Conservation (phyloP, 2,888 invertebrate genomes). For the Ernsta delagoae region DNA sequence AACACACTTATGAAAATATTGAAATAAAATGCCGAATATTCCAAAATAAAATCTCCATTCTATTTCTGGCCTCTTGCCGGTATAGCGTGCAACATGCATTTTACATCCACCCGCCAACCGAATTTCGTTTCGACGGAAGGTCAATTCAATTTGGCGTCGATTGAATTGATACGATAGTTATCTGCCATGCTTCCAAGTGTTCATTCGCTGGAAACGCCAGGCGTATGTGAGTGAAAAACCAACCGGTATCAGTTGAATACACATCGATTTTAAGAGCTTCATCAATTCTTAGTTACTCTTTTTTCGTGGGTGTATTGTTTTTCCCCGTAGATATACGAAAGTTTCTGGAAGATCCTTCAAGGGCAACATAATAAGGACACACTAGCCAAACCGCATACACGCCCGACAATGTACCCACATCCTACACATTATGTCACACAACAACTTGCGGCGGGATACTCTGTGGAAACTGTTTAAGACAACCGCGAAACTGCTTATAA, state of each 20-base stretch:
- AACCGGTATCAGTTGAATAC: not conserved
- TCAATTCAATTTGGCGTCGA: conserved; percentile 22
- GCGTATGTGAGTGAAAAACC: not conserved
- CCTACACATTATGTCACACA: not conserved
- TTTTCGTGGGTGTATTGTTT: too few relatives aligned
- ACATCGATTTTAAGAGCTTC: not conserved
- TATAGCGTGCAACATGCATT: not conserved
- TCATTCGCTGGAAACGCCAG: conserved; percentile 1
- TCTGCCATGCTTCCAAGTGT: conserved; percentile 17
- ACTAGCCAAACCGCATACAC: not conserved
- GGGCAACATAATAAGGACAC: not conserved
- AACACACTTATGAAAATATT: too few relatives aligned
- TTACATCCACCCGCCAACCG: not conserved
- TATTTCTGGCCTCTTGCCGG: not conserved
- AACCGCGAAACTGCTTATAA: not conserved
- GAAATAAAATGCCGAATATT: not conserved
- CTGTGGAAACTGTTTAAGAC: not conserved
- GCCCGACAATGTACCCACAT: not conserved
- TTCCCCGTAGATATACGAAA: too few relatives aligned
- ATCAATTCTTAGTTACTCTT: too few relatives aligned
- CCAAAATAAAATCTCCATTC: not conserved
- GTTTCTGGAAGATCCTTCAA: not conserved
- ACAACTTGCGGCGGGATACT: conserved; percentile 1
- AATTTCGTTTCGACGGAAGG: conserved; percentile 24
- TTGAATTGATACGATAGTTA: conserved; percentile 27